A percentile compares a stretch with the other conserved stretches of the same genome.
These are phyloP conservation scores for Steinernema carpocapsae DNA, from an alignment of 2,888 invertebrate genomes.

Conservation along the genomic window DNA sequence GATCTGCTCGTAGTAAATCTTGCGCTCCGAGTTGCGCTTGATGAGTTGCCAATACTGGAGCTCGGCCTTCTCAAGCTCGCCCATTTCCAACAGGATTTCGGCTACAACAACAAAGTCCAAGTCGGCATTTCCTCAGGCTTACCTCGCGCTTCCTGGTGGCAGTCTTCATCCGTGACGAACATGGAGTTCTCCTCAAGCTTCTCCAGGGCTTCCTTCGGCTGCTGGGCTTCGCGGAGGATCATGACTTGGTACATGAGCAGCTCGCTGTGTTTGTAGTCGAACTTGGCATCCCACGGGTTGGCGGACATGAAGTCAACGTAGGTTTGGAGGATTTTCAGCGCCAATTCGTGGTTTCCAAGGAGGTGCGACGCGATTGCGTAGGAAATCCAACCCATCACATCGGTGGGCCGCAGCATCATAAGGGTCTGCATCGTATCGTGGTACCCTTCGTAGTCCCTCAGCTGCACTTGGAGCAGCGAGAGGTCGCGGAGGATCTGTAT, in stretches of 20 bases:
- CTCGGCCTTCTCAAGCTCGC: constrained; percentile 77
- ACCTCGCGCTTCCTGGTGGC: constrained; percentile 89
- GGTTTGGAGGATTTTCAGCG: constrained; percentile 91
- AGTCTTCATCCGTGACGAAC: constrained; percentile 91
- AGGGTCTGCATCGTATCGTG: constrained; percentile 96
- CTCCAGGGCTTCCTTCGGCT: constrained; percentile 82
- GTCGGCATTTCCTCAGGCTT: constrained; percentile 70
- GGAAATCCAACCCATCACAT: constrained; percentile 98
- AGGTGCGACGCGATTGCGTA: constrained; percentile 99
- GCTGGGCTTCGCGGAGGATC: constrained; percentile 92
- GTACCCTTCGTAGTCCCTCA: constrained; percentile 97
- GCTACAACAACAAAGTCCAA: too few species aligned
- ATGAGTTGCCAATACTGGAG: constrained; percentile 83
- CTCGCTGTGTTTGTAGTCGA: constrained; percentile 96
- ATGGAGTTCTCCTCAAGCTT: constrained; percentile 85
- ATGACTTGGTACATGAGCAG: constrained; percentile 93
- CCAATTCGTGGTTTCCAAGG: constrained; percentile 93
- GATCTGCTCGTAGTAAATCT: constrained; percentile 86
- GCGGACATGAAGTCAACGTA: constrained; percentile 91
- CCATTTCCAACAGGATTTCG: constrained; percentile 72
- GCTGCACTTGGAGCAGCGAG: constrained; percentile 95
- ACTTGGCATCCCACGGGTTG: constrained; percentile 69
- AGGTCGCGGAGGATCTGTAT: constrained; percentile 89
- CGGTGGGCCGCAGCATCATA: constrained; percentile 91
- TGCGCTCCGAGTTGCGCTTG: constrained; percentile 93